Base-by-base conservation (phyloP, 2,888 invertebrate species). In the Dione vanillae region DNA sequence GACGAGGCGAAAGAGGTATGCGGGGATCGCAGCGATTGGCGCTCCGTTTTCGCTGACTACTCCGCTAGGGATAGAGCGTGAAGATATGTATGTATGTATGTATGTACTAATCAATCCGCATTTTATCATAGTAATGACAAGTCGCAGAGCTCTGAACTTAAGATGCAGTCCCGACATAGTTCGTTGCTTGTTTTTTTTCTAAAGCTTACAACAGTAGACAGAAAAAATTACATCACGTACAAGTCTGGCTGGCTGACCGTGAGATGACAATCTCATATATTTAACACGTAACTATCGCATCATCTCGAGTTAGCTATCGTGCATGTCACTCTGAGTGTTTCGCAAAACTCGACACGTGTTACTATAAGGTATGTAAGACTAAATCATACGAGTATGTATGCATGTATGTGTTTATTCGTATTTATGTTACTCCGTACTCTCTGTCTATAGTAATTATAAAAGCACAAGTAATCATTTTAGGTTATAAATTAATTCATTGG, bases 241-340 rank as follows among this genome's bases (percentile, higher is more conserved):
- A 43, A 5, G 27, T 5, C 66, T 11, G 20, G 19, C 45, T 37
- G 61, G 49, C 20, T 16, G 62, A 68, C 62, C 62, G 35, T 62
- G 68, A 68, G 68, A 68, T 68, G 52, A 52, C 51, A 51, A 62
- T 68, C 52, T 52, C 43, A 59, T 37, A 68, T 45, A 37, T 52
- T 52, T 68, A 52, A 68, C 67, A 61, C 62, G 62, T 62, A 37
- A 37, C 52, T 45, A 43, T 62, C 52, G 12, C 52, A 52, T 68
- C 68, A 54, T 19, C 52, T 52, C 45, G 52, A 16, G 62, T 68
- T 45, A 59, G 49, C 41, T 3, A 59, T 67, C 67, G 68, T 68
- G 68, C 43, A 45, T 54, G 68, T 68, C 68, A 64, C 49, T 64
- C 49, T 37, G 52, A 43, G 35, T 61, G 43, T 62, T 68, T 61